Evolutionary conservation across 2,888 invertebrate genomes (phyloP).

Genomic region (Phyto melanocephala): DNA sequence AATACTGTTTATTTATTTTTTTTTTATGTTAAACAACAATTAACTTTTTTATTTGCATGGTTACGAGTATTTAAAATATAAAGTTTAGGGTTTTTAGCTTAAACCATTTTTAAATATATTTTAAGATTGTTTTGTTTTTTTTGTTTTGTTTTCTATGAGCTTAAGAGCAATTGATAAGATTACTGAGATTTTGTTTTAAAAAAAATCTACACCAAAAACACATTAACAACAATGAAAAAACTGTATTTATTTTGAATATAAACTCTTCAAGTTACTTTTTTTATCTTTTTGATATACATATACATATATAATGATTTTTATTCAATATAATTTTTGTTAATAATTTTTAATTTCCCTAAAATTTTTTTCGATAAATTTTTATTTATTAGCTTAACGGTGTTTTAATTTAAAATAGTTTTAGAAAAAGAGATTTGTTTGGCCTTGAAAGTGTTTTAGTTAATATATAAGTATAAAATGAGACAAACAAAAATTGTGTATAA

Average conservation of each 20-base stretch:
- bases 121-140: background rate
- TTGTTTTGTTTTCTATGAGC: background rate
- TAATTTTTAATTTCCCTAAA: conserved; percentile 62
- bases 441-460: background rate
- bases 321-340: conserved; percentile 28
- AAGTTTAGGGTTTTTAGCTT: background rate
- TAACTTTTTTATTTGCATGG: conserved; percentile 34
- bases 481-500: background rate
- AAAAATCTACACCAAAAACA: conserved; percentile 71
- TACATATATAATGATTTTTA: no score
- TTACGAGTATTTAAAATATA: conserved; percentile 34
- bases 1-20: conserved; percentile 20
- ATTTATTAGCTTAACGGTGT: background rate
- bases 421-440: no score
- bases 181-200: conserved; percentile 43
- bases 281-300: conserved; percentile 26
- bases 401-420: no score
- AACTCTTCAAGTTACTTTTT: conserved; percentile 19
- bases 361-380: conserved; percentile 14
- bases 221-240: conserved; percentile 68
- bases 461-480: conserved; percentile 3
- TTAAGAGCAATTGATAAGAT: conserved; percentile 24
- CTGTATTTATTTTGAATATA: conserved; percentile 40
- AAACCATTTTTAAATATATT: background rate
- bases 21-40: conserved; percentile 43